phyloP scores from a whole-genome alignment of 1,140 invertebrate species.

The Eupeodes corollae region DNA sequence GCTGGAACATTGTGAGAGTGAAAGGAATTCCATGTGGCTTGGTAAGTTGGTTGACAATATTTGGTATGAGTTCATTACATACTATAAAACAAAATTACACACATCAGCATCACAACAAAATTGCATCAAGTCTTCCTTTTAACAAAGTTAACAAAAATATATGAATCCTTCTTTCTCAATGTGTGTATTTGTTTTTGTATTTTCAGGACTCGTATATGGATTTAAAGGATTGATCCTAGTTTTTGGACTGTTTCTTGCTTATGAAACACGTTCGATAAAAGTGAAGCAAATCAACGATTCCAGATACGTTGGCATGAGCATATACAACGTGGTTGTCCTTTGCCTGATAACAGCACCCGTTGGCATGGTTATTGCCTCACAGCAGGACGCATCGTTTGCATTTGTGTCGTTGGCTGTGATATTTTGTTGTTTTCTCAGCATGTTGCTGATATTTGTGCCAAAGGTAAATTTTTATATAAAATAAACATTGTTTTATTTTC shows the following conservation, averaged over 20 bases:
- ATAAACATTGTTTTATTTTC: no score
- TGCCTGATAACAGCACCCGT: constrained; percentile 96
- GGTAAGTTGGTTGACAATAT: constrained; percentile 47
- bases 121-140: no score
- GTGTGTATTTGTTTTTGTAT: background rate
- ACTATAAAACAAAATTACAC: background rate
- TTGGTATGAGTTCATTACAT: background rate
- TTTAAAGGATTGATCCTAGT: constrained; percentile 94
- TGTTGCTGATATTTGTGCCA: constrained; percentile 92
- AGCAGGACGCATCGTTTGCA: constrained; percentile 93
- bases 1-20: constrained; percentile 91
- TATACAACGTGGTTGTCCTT: constrained; percentile 97
- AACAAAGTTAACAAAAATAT: background rate
- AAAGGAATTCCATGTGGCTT: constrained; percentile 88
- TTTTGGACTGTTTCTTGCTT: constrained; percentile 93
- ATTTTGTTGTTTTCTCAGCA: constrained; percentile 93
- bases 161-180: background rate
- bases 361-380: constrained; percentile 89
- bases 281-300: constrained; percentile 90
- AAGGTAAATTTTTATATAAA: constrained; percentile 57
- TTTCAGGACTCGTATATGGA: constrained; percentile 81
- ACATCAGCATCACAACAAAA: background rate
- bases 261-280: constrained; percentile 95
- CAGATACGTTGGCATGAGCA: constrained; percentile 95
- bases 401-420: constrained; percentile 92